Base-by-base conservation (phyloP, 2,797 vertebrate species). In the Lycodopsis pacificus region DNA sequence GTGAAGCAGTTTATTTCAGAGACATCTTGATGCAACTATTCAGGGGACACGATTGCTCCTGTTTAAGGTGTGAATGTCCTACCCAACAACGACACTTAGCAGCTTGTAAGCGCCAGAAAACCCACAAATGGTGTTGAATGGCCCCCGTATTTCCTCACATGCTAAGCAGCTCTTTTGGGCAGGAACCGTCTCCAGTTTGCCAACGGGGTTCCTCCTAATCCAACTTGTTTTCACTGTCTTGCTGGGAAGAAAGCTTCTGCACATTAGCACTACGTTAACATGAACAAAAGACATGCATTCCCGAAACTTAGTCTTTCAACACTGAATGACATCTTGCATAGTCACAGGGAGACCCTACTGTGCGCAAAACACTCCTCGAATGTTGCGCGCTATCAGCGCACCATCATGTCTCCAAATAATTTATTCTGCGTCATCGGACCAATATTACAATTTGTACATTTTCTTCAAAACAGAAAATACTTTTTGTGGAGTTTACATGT, bases 181-280 rank as follows among this genome's bases (percentile, higher is more conserved):
- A 65, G 89, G 67, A 72, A 36, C 54, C 36, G 82, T 84, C 86
- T 83, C 86, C 88, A 87, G 68, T 25, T 69, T 69, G 72, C 77
- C 89, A 64, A 75, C 40, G 92, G 92, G 92, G 83, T 82, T 89
- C 85, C 81, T 80, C 65, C 92, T 94, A 94, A 95, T 94, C 93
- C 95, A 94, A 91, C 93, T 95, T 95, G 94, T 96, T 95, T 95
- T 95, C 93, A 92, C 93, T 91, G 89, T 90, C 95, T 94, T 90
- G 91, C 94, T 95, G 94, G 74, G 94, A 92, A 88, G 81, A 87
- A 90, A 92, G 88, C 68, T 78, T 83, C 77, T 78, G 66, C 82
- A 86, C 91, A 93, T 95, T 94, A 95, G 88, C 93, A 89, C 92
- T 88, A 79, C 91, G 85, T 95, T 95, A 94, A 89, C 44, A 9